These are phyloP conservation scores for Pollenia amentaria DNA, from an alignment of 2,888 invertebrate genomes.

Conservation along the genomic window DNA sequence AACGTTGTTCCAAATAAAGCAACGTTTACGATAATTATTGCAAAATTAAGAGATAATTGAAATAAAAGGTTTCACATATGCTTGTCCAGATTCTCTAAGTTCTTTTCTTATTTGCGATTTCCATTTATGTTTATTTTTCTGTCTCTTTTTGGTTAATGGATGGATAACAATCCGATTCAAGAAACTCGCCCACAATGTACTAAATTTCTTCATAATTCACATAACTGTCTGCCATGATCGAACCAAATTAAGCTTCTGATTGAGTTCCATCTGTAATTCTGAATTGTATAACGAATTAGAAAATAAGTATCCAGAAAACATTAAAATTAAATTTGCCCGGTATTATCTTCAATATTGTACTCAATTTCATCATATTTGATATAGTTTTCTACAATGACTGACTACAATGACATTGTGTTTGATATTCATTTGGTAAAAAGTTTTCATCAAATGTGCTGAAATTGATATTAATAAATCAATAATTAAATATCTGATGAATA, in stretches of 20 bases:
- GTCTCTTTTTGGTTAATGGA: conserved; percentile 8
- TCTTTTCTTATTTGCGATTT: conserved; percentile 5
- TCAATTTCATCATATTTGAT: too few relatives aligned
- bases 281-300: background rate
- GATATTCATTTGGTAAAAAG: too few relatives aligned
- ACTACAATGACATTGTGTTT: too few relatives aligned
- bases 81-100: conserved; percentile 17
- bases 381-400: too few relatives aligned
- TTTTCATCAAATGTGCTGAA: too few relatives aligned
- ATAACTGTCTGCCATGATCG: background rate
- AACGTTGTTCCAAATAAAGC: too few relatives aligned
- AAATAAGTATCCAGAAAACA: background rate
- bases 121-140: conserved; percentile 4
- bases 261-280: background rate
- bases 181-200: background rate
- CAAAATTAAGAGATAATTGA: too few relatives aligned
- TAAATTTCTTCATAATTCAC: background rate
- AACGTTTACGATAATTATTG: too few relatives aligned
- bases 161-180: background rate
- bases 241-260: background rate
- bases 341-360: background rate
- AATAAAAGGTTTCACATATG: too few relatives aligned
- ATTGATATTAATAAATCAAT: too few relatives aligned
- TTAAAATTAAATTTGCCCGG: background rate
- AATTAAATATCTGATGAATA: too few relatives aligned